phyloP scores from a whole-genome alignment of 2,888 invertebrate species.

The Conops quadrifasciatus region DNA sequence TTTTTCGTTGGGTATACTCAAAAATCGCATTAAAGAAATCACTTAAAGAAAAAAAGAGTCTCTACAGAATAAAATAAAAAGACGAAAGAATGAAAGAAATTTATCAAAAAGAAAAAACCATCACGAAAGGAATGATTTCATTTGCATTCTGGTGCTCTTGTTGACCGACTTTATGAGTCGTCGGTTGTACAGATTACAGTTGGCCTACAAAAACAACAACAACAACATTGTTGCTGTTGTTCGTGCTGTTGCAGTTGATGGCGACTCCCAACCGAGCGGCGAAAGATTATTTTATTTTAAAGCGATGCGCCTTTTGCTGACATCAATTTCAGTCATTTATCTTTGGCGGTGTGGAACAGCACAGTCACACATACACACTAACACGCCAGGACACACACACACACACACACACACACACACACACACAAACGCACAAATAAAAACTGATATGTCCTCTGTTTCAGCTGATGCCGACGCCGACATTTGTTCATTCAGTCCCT shows the following conservation, averaged over 20 bases:
- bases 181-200: background rate
- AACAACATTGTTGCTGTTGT: background rate
- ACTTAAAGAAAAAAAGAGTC: no score
- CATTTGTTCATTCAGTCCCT: background rate
- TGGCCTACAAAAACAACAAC: background rate
- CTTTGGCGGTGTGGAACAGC: background rate
- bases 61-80: no score
- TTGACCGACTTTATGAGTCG: conserved; percentile 1
- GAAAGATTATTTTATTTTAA: conserved; percentile 30
- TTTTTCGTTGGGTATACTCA: no score
- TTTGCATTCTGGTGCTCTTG: conserved; percentile 1
- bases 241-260: background rate
- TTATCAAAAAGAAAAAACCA: no score
- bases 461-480: background rate
- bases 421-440: background rate
- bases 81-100: no score
- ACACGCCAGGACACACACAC: background rate
- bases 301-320: conserved; percentile 29
- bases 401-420: background rate
- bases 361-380: background rate
- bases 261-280: background rate
- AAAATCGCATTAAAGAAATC: no score
- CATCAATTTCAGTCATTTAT: conserved; percentile 33
- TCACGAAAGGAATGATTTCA: background rate
- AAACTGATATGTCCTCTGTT: background rate